Conservation (phyloP, 2,888 invertebrate genomes). For the Amiota mariae region DNA sequence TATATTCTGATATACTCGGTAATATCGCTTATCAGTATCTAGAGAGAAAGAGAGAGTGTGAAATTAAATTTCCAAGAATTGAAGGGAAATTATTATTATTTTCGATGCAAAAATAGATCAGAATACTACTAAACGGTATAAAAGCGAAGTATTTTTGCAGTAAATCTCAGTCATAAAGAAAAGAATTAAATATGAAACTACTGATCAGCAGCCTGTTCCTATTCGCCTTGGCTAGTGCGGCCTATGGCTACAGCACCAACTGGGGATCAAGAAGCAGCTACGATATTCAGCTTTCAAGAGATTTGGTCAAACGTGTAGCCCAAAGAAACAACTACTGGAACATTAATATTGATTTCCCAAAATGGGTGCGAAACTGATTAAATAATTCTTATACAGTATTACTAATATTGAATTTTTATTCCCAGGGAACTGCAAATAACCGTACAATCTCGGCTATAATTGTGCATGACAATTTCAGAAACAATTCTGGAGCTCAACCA, state of each 20-base stretch:
- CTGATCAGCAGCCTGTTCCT: not conserved
- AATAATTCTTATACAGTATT: not conserved
- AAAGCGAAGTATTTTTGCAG: no score
- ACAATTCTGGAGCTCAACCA: slow-evolving; percentile 41
- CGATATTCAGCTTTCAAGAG: not conserved
- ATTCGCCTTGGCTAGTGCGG: not conserved
- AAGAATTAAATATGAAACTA: not conserved
- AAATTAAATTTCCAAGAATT: no score
- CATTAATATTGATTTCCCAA: slow-evolving; percentile 5
- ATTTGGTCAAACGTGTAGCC: not conserved
- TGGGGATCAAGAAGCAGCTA: not conserved
- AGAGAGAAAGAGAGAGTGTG: no score
- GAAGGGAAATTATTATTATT: no score
- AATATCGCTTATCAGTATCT: no score
- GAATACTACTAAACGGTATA: no score
- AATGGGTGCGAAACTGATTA: not conserved
- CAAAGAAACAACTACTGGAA: not conserved
- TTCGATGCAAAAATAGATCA: no score
- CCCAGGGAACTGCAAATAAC: slow-evolving; percentile 39
- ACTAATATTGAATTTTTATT: not conserved
- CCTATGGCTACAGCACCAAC: not conserved
- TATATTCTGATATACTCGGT: no score
- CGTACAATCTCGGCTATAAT: slow-evolving; percentile 35
- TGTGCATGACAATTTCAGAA: slow-evolving; percentile 38
- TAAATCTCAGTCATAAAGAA: no score